A percentile compares a stretch with the other conserved stretches of the same genome.
Conservation (phyloP, 2,113 vertebrate genomes). For the Nycticebus coucang region DNA sequence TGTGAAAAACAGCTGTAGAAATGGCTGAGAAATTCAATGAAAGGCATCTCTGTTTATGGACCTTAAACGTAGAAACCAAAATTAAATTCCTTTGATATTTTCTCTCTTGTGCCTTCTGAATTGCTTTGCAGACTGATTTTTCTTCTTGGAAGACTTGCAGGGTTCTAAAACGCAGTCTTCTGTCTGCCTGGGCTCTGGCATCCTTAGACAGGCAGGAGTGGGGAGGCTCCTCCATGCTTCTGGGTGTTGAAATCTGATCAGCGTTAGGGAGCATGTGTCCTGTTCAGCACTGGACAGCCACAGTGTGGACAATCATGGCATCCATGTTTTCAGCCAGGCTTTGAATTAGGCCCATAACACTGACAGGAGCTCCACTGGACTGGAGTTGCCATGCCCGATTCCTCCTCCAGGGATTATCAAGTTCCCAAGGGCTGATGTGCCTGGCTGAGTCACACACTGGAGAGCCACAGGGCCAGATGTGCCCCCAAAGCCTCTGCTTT, state of each 20-base stretch:
- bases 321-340: rapidly evolving
- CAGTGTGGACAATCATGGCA: rapidly evolving
- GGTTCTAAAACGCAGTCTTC: neutral
- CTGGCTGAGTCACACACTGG: neutral
- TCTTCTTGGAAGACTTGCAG: neutral
- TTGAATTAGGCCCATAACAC: neutral
- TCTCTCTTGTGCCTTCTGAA: neutral
- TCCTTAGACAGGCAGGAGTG: neutral
- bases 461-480: neutral
- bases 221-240: neutral
- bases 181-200: neutral
- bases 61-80: neutral
- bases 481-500: neutral
- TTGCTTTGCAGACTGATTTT: neutral
- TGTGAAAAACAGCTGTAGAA: constrained; percentile 34
- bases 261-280: rapidly evolving
- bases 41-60: constrained; percentile 7
- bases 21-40: neutral
- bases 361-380: neutral
- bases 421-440: rapidly evolving
- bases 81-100: neutral
- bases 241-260: neutral
- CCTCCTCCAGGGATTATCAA: no score
- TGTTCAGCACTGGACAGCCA: rapidly evolving
- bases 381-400: neutral